Evolutionary conservation across 2,113 vertebrate species (phyloP), one percentile per base, ranked within the genome.

Genomic region (Illadopsis cleaveri): DNA sequence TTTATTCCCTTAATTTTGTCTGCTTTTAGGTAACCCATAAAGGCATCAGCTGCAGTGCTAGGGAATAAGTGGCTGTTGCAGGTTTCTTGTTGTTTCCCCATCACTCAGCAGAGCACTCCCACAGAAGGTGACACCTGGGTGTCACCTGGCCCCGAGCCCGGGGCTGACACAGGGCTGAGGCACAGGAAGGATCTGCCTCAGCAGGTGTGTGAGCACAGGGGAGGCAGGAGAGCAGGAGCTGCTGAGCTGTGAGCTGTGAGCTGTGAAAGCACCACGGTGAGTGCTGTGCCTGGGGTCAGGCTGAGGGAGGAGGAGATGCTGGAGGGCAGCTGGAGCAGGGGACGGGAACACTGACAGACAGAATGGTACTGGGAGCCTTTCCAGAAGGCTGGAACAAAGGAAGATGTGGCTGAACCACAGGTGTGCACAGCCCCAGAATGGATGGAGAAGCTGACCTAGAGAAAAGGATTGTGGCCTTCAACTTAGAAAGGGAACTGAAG

Each of bases 331-430:
- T 70, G 60, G 10, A 31, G 27, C 21, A 19, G 64, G 18, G 53
- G 22, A 15, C 28, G 33, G 47, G 0, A 6, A 69, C 4, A 3
- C 0, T 18, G 38, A 15, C 47, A 45, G 8, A 30, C 23, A 48
- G n/a, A 40, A 6, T 11, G 50, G 11, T 40, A 12, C 40, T 12
- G 40, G 40, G 40, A 40, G 40, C 40, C 40, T 40, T 38, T 12
- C 25, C 62, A 60, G 37, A 37, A 15, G 50, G 60, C 12, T 57
- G 51, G 24, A 16, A 35, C 20, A 21, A 13, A 20, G 71, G 42
- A 5, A 48, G 20, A 7, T 48, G 70, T 5, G 81, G 38, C 47
- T 83, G 57, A 54, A 9, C 10, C 33, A 11, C 8, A 8, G 48
- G 0, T 28, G 40, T 13, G 61, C 76, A 8, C 53, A 68, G 44